Conservation (phyloP, 2,113 vertebrate genomes). For the Hystrix brachyura region DNA sequence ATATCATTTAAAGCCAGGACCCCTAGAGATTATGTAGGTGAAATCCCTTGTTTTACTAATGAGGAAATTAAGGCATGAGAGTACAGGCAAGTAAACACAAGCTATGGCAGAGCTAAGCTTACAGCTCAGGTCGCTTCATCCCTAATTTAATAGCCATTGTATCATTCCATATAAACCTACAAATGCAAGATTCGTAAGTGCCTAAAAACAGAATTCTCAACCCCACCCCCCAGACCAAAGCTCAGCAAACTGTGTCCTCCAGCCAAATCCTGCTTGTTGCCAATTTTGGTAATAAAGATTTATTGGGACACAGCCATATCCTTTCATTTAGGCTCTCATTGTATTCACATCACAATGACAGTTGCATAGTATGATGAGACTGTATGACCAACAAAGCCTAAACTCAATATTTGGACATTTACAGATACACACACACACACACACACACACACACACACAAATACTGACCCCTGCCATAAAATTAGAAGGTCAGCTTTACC, state of each 20-base stretch:
- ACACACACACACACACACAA: neutral
- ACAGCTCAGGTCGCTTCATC: neutral
- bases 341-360: neutral
- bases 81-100: neutral
- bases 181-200: neutral
- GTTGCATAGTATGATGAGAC: neutral
- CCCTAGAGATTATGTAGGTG: neutral
- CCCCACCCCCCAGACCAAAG: neutral
- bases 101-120: neutral
- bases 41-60: neutral
- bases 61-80: constrained; percentile 2
- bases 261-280: neutral
- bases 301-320: neutral
- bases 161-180: neutral
- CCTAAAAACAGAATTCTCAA: neutral
- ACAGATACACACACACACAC: neutral
- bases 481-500: neutral
- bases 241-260: neutral
- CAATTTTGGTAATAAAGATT: constrained; percentile 37
- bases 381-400: neutral
- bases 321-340: neutral
- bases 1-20: neutral
- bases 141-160: neutral
- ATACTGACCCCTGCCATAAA: neutral
- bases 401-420: neutral